Conservation (phyloP, 2,797 vertebrate genomes). For the Cygnus olor region DNA sequence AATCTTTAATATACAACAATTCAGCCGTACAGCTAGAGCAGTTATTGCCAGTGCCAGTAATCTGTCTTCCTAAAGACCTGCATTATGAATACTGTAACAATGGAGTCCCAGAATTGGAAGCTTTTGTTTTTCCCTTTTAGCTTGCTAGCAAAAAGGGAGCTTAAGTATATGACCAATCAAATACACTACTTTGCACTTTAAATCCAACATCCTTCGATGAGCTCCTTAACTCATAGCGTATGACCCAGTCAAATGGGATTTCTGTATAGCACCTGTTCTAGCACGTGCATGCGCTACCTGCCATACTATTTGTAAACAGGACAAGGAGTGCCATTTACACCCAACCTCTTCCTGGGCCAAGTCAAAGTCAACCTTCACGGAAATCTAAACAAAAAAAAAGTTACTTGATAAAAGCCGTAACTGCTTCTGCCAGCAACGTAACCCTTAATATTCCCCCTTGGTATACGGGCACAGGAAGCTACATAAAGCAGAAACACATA, state of each 20-base stretch:
- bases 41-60: not conserved
- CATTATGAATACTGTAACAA: not conserved
- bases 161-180: not conserved
- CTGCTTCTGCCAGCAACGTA: not conserved
- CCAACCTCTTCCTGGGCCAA: not conserved
- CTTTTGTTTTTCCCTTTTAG: not conserved
- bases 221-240: not conserved
- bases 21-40: not conserved
- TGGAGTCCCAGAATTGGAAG: not conserved
- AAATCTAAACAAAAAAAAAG: not conserved
- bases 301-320: not conserved
- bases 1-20: not conserved
- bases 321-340: not conserved
- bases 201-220: not conserved
- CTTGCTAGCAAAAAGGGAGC: not conserved
- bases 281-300: not conserved
- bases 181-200: not conserved
- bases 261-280: not conserved
- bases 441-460: not conserved
- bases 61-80: not conserved
- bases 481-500: not conserved
- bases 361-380: not conserved
- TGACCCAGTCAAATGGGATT: not conserved
- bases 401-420: not conserved
- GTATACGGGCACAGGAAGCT: not conserved